A percentile compares a stretch with the other conserved stretches of the same genome.
phyloP scores from a whole-genome alignment of 2,888 invertebrate species.

The Drosophila colorata region DNA sequence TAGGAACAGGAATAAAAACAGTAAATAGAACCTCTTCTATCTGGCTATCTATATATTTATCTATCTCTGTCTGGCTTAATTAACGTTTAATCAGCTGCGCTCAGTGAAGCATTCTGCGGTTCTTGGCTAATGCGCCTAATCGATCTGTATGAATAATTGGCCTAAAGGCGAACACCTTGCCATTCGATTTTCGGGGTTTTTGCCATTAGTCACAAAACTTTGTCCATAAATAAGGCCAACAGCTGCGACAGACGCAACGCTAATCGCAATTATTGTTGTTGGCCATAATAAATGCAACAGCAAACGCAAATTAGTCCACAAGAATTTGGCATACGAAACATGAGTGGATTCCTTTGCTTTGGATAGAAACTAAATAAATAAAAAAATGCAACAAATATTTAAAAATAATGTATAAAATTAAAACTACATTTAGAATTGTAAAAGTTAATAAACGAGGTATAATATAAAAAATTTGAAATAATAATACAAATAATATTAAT shows the following conservation, averaged over 20 bases:
- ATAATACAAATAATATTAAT: too few relatives aligned
- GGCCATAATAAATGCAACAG: constrained; percentile 49
- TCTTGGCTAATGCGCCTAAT: constrained; percentile 56
- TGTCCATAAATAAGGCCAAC: constrained; percentile 43
- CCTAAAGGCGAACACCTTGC: constrained; percentile 31
- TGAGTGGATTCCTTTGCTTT: constrained; percentile 43
- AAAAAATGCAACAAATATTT: neutral
- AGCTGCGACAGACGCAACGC: constrained; percentile 30
- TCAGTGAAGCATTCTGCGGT: constrained; percentile 56
- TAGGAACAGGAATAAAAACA: neutral
- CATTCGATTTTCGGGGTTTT: neutral
- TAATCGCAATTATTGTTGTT: constrained; percentile 42
- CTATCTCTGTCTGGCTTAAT: constrained; percentile 48
- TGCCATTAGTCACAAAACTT: constrained; percentile 15
- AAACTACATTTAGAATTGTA: too few relatives aligned
- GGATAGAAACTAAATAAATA: neutral
- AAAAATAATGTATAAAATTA: neutral
- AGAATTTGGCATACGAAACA: constrained; percentile 41
- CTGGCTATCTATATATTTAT: constrained; percentile 2
- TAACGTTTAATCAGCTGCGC: constrained; percentile 66
- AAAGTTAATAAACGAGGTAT: too few relatives aligned
- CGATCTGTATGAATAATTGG: constrained; percentile 69
- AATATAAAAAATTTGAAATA: too few relatives aligned
- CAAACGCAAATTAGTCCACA: constrained; percentile 38
- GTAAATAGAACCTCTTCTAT: constrained; percentile 2